Percentiles rank a stretch among this genome's conserved stretches.
These are phyloP conservation scores for Oxyscelio sp. DNA, from an alignment of 2,888 invertebrate species.

Conservation along the genomic window DNA sequence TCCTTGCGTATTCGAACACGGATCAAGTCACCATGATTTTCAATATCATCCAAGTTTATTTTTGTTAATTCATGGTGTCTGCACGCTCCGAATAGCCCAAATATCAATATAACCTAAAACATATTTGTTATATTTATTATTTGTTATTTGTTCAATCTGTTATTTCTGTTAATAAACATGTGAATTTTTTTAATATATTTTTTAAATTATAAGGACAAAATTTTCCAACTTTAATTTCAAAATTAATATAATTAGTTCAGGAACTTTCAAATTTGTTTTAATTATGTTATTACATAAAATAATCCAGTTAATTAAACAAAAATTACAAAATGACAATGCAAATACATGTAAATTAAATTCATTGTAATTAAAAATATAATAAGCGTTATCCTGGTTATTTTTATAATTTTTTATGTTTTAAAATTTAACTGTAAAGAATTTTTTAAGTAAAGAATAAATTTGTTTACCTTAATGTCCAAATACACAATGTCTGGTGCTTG, in stretches of 20 bases:
- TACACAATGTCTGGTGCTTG: constrained; percentile 35
- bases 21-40: not conserved
- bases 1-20: not conserved
- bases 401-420: not conserved
- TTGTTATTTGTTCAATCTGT: not conserved
- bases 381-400: not conserved
- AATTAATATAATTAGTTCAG: not conserved
- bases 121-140: not conserved
- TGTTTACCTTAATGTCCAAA: constrained; percentile 43
- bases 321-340: not conserved
- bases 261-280: not conserved
- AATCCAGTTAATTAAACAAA: not conserved
- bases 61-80: constrained; percentile 6
- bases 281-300: not conserved
- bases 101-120: constrained; percentile 19
- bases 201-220: not conserved
- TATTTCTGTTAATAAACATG: not conserved
- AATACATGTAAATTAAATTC: not conserved
- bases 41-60: not conserved
- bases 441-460: not conserved
- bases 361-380: not conserved
- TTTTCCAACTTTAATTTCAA: not conserved
- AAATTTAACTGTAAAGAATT: not conserved
- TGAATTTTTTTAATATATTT: not conserved
- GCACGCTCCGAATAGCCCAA: constrained; percentile 1